Evolutionary conservation across 2,113 vertebrate species (phyloP), one percentile per base, ranked within the genome.

Genomic region (Grantiella picta): DNA sequence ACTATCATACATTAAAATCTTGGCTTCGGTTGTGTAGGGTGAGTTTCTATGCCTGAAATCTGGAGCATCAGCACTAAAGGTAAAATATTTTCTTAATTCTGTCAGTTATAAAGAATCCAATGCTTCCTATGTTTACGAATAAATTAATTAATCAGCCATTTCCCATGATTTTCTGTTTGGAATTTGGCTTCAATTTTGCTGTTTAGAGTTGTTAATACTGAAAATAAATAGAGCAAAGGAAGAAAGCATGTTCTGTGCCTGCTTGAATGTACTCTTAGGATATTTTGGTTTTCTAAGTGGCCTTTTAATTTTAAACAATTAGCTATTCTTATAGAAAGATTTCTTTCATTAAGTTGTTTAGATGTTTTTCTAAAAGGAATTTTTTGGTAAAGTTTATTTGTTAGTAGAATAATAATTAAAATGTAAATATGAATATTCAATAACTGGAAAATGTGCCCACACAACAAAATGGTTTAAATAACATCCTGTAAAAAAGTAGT

Each of bases 371-470:
- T 63, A 60, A 44, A 40, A 80, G 22, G 12, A 64, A 7, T 2
- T n/a, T 78, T 86, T 91, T 27, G 2, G 18, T 73, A 35, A 93
- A 57, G 20, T 75, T 64, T 33, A 24, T 87, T 76, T 93, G 52
- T 75, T 79, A 75, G 59, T 84, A 61, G 57, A 90, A 85, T 86
- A 97, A 82, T 95, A 71, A 96, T 95, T 92, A 71, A 76, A 92
- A 92, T 92, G 66, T 92, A 92, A 89, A 85, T 87, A 69, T 69
- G 24, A 83, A 68, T 89, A 82, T 63, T 92, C 33, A 90, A 23
- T 95, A 92, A 91, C 87, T 92, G 69, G 95, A n/a, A 80, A 82
- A 61, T 84, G 77, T 66, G 53, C 8, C 5, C 35, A 77, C 59
- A 82, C 56, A 92, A 68, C 53, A 90, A 91, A 94, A 80, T 87